A percentile compares a stretch with the other conserved stretches of the same genome.
Conservation (phyloP, 1,140 invertebrate species). For the Lasaia peninsularis region DNA sequence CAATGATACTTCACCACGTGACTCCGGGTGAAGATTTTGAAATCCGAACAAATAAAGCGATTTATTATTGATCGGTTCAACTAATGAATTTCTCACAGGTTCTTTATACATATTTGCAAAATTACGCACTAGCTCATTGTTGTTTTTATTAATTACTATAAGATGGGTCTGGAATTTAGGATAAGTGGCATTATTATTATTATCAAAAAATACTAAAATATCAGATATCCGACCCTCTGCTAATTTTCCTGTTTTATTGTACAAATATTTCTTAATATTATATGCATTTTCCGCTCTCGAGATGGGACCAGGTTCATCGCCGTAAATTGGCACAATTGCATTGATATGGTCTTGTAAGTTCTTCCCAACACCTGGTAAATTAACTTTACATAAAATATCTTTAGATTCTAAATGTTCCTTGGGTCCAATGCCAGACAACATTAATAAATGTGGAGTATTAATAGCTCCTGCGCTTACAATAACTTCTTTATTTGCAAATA, state of each 20-base stretch:
- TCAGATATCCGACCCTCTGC: not conserved
- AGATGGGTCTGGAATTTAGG: not conserved
- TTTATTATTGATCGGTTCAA: slow-evolving; percentile 52
- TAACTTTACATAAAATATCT: slow-evolving; percentile 70
- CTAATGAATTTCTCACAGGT: slow-evolving; percentile 47
- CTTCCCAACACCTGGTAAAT: slow-evolving; percentile 82
- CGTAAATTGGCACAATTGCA: slow-evolving; percentile 41
- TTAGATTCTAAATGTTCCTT: slow-evolving; percentile 49
- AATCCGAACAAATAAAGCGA: slow-evolving; percentile 55
- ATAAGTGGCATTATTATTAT: not conserved
- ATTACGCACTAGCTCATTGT: too few relatives aligned
- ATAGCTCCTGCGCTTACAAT: slow-evolving; percentile 74
- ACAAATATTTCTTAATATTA: slow-evolving; percentile 45
- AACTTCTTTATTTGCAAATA: slow-evolving; percentile 69
- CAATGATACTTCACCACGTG: slow-evolving; percentile 65
- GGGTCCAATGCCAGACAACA: slow-evolving; percentile 67
- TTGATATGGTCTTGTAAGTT: slow-evolving; percentile 82
- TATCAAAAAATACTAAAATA: not conserved
- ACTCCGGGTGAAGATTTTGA: slow-evolving; percentile 74
- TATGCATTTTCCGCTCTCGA: slow-evolving; percentile 28
- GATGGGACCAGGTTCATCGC: slow-evolving; percentile 29
- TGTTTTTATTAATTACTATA: too few relatives aligned
- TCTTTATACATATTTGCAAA: not conserved
- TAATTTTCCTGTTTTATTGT: slow-evolving; percentile 40
- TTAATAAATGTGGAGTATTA: slow-evolving; percentile 73